These are phyloP conservation scores for Steatornis caripensis DNA, from an alignment of 2,113 vertebrate genomes.

Conservation along the genomic window DNA sequence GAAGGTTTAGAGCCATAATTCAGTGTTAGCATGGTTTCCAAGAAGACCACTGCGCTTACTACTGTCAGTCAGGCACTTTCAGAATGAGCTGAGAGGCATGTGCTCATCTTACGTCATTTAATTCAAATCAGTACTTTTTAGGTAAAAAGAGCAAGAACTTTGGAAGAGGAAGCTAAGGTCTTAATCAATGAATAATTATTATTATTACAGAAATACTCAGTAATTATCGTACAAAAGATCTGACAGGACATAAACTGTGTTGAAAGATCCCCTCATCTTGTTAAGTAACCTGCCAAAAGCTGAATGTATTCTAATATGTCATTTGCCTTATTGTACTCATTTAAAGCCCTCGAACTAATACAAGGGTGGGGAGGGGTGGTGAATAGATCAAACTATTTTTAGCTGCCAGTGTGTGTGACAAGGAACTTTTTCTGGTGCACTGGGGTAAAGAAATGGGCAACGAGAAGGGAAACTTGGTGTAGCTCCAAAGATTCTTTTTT, in stretches of 20 bases:
- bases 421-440: neutral
- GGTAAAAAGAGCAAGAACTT: neutral
- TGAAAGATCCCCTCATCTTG: neutral
- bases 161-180: neutral
- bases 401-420: neutral
- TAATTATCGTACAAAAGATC: neutral
- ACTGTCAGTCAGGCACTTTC: neutral
- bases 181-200: neutral
- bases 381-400: neutral
- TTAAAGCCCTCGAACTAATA: neutral
- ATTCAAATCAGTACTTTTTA: neutral
- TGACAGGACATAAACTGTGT: slow-evolving; percentile 1
- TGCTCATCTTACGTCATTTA: neutral
- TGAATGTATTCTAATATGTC: neutral
- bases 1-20: neutral
- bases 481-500: neutral
- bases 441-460: neutral
- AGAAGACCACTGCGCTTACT: neutral
- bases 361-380: accelerated
- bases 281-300: neutral
- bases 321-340: neutral
- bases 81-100: neutral
- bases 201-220: neutral
- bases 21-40: neutral
- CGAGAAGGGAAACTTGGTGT: neutral